Percentiles rank a stretch among this genome's conserved stretches.
Evolutionary conservation across 2,888 invertebrate genomes (phyloP).

Genomic region (Ctena decussata): DNA sequence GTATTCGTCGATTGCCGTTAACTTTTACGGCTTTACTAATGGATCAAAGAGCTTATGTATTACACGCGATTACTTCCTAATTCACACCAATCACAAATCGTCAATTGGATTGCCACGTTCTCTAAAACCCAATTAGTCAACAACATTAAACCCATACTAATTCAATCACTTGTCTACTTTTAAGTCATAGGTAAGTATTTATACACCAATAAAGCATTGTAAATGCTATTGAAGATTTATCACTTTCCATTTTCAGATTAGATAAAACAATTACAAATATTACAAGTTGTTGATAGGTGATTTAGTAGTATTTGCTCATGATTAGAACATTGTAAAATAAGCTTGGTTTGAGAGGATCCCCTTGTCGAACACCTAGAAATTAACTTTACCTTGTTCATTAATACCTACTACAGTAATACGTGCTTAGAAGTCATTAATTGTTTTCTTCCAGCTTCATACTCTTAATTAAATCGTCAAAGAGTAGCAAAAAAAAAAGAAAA

Average conservation of each 20-base stretch:
- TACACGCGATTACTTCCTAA: not conserved
- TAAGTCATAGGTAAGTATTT: slow-evolving; percentile 28
- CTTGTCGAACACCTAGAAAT: slow-evolving; percentile 30
- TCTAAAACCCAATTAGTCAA: slow-evolving; percentile 31
- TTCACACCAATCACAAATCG: slow-evolving; percentile 15
- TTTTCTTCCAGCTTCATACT: too few species aligned
- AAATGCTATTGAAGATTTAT: slow-evolving; percentile 43
- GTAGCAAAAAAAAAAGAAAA: too few species aligned
- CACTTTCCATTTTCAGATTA: slow-evolving; percentile 57
- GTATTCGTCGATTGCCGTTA: not conserved
- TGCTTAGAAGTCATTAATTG: too few species aligned
- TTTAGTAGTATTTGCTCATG: slow-evolving; percentile 44
- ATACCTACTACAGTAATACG: too few species aligned
- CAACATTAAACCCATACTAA: slow-evolving; percentile 41
- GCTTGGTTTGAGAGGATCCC: not conserved
- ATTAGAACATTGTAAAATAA: slow-evolving; percentile 17
- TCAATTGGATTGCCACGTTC: slow-evolving; percentile 54
- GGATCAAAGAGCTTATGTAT: not conserved
- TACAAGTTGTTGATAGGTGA: slow-evolving; percentile 1
- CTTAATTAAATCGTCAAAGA: too few species aligned
- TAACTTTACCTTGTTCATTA: too few species aligned
- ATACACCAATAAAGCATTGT: slow-evolving; percentile 37
- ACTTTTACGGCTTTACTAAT: not conserved
- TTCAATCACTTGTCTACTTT: slow-evolving; percentile 49
- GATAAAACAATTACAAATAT: slow-evolving; percentile 66